phyloP scores from a whole-genome alignment of 2,888 invertebrate species.

The Hyalella azteca region DNA sequence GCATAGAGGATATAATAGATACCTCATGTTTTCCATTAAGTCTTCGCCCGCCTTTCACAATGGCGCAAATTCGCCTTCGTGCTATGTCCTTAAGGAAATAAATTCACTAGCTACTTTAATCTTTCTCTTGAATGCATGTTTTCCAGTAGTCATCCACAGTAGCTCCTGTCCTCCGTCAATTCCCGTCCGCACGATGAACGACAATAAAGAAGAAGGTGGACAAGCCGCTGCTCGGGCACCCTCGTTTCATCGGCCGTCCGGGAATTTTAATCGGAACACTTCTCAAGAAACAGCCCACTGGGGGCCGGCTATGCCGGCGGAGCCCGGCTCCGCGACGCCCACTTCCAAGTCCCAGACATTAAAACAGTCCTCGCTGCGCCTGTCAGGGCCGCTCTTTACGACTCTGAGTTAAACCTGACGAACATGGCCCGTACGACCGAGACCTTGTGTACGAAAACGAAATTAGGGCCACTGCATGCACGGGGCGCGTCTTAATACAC shows the following conservation, averaged over 20 bases:
- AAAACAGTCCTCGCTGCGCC: constrained; percentile 8
- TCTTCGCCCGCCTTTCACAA: too few relatives aligned
- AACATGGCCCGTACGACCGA: too few relatives aligned
- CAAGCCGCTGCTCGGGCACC: constrained; percentile 8
- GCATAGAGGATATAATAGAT: too few relatives aligned
- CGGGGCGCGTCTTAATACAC: background rate
- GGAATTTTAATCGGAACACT: constrained; percentile 24
- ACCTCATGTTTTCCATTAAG: too few relatives aligned
- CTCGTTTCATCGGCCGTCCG: constrained; percentile 21
- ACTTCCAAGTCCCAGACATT: background rate
- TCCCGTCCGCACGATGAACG: background rate
- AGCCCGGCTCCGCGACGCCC: background rate
- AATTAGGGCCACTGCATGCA: background rate
- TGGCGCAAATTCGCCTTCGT: too few relatives aligned
- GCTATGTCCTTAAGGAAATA: too few relatives aligned
- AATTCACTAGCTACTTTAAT: too few relatives aligned
- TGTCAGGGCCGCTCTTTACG: background rate
- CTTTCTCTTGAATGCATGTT: too few relatives aligned
- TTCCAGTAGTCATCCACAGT: background rate
- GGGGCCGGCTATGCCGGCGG: background rate
- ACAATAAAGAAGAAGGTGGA: constrained; percentile 15
- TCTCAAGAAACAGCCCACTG: constrained; percentile 16
- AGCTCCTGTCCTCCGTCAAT: background rate
- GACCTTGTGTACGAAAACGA: background rate
- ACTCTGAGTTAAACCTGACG: too few relatives aligned